These are phyloP conservation scores for Morus bassanus DNA, from an alignment of 2,797 vertebrate species.

Conservation along the genomic window DNA sequence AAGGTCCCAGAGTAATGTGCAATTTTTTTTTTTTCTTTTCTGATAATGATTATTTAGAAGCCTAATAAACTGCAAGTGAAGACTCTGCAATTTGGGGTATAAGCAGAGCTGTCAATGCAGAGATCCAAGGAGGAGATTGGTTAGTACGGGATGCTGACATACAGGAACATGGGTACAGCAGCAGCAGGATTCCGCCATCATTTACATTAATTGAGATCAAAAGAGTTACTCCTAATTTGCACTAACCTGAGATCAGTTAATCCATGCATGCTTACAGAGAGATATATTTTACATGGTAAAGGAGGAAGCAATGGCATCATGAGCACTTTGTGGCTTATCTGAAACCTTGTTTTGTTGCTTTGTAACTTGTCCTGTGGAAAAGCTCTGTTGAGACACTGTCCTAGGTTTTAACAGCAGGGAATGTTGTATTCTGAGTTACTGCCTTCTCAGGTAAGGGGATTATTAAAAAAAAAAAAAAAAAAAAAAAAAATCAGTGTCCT, in stretches of 20 bases:
- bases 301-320: not conserved
- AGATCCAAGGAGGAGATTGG: not conserved
- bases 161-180: not conserved
- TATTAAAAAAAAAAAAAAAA: not conserved
- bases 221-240: not conserved
- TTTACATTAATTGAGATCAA: constrained; percentile 6
- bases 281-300: not conserved
- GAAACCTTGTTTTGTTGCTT: not conserved
- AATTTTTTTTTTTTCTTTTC: not conserved
- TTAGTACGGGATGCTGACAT: not conserved
- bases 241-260: not conserved
- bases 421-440: not conserved
- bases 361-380: not conserved
- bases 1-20: not conserved
- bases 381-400: not conserved
- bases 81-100: not conserved
- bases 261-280: not conserved
- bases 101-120: not conserved
- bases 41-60: not conserved
- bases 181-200: not conserved
- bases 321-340: not conserved
- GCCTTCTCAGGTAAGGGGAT: not conserved
- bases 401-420: not conserved
- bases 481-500: not conserved
- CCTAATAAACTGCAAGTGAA: not conserved